Evolutionary conservation across 2,888 invertebrate genomes (phyloP).

Genomic region (Cheilosia variabilis): DNA sequence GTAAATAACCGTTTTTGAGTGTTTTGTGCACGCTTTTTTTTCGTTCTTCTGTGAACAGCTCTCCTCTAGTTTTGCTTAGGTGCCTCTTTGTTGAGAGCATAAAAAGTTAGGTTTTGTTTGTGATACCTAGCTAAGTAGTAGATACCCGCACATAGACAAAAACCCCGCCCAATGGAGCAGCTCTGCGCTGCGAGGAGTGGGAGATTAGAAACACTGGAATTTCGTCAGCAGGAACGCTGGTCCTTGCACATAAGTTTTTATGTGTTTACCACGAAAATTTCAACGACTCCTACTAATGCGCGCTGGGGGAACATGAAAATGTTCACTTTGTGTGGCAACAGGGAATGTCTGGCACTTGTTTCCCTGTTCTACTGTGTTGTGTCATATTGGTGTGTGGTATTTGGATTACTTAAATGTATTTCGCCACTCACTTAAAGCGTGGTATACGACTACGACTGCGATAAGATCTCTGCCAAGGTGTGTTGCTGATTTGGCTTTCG

Average conservation of each 20-base stretch:
- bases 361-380: slow-evolving; percentile 6
- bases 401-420: slow-evolving; percentile 44
- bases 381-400: slow-evolving; percentile 39
- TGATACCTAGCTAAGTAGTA: slow-evolving; percentile 17
- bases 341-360: slow-evolving; percentile 50
- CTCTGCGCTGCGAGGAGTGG: slow-evolving; percentile 1
- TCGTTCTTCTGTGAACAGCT: slow-evolving; percentile 11
- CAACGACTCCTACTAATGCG: slow-evolving; percentile 68
- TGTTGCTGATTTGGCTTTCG: slow-evolving; percentile 9
- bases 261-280: slow-evolving; percentile 69
- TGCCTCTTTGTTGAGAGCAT: slow-evolving; percentile 48
- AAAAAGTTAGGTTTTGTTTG: slow-evolving; percentile 55
- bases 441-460: slow-evolving; percentile 23
- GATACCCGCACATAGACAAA: background rate
- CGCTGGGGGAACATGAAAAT: slow-evolving; percentile 65
- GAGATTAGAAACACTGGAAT: slow-evolving; percentile 44
- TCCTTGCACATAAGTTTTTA: slow-evolving; percentile 72
- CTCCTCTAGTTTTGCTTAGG: slow-evolving; percentile 51
- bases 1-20: slow-evolving; percentile 71
- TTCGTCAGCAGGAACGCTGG: slow-evolving; percentile 56
- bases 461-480: slow-evolving; percentile 31
- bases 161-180: background rate
- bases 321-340: slow-evolving; percentile 36
- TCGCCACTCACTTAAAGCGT: slow-evolving; percentile 57
- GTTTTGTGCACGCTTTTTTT: slow-evolving; percentile 66